These are phyloP conservation scores for Aphelocoma californica DNA, from an alignment of 2,797 vertebrate species.

Conservation along the genomic window DNA sequence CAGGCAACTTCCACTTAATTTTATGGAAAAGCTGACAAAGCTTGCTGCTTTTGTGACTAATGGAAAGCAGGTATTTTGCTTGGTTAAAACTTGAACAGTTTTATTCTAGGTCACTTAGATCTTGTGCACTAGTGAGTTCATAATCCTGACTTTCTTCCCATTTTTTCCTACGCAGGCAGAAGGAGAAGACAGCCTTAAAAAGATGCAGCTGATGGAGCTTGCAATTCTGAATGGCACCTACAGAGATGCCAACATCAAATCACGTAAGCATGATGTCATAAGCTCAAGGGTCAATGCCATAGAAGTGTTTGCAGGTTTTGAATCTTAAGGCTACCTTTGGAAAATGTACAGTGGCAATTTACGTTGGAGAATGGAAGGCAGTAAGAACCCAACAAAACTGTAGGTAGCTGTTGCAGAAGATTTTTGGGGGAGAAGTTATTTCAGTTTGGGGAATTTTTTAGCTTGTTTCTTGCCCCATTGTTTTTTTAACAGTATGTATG, in stretches of 20 bases:
- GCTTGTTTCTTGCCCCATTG: neutral
- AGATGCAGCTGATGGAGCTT: slow-evolving; percentile 99
- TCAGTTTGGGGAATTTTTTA: neutral
- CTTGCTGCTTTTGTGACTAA: neutral
- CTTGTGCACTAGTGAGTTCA: neutral
- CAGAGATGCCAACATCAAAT: slow-evolving; percentile 99
- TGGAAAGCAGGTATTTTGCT: neutral
- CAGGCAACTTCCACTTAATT: neutral
- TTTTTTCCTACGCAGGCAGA: slow-evolving; percentile 82
- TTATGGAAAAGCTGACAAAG: neutral
- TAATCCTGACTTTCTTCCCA: neutral
- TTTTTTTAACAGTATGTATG: neutral
- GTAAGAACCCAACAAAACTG: neutral
- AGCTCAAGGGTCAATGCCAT: neutral
- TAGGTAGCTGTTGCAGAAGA: neutral
- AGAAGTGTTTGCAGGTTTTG: neutral
- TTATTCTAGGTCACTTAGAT: neutral
- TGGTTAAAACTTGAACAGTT: neutral
- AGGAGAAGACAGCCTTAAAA: slow-evolving; percentile 99
- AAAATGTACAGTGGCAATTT: neutral
- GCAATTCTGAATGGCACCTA: slow-evolving; percentile 99
- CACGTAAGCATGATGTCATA: slow-evolving; percentile 86
- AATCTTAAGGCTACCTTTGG: neutral
- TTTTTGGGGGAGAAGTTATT: neutral
- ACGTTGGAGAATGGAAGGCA: neutral